Evolutionary conservation across 2,888 invertebrate species (phyloP).

Genomic region (Julus scanicus): DNA sequence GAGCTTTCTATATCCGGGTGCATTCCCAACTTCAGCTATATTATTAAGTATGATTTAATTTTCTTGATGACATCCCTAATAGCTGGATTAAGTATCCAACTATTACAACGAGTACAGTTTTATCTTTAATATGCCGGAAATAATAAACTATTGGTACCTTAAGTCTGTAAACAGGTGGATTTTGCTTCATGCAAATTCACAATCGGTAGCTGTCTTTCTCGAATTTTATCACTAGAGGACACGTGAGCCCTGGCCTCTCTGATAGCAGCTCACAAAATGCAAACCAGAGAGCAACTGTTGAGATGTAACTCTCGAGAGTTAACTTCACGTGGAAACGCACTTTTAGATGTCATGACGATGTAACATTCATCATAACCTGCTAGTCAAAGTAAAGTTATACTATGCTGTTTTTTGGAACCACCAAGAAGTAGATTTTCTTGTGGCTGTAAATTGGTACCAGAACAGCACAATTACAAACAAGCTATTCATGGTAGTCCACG

Average conservation of each 20-base stretch:
- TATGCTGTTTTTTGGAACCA: not conserved
- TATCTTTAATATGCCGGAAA: not conserved
- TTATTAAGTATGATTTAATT: not conserved
- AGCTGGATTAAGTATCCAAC: not conserved
- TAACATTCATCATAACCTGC: not conserved
- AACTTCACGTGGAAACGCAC: too few relatives aligned
- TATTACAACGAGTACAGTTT: not conserved
- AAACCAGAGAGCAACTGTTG: too few relatives aligned
- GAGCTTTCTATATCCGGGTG: not conserved
- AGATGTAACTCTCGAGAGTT: too few relatives aligned
- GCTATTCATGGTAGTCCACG: too few relatives aligned
- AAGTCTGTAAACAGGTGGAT: not conserved
- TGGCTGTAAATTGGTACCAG: not conserved
- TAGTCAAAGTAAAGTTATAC: not conserved
- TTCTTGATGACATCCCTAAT: not conserved
- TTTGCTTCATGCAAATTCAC: not conserved
- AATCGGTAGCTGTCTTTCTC: too few relatives aligned
- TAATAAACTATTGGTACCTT: not conserved
- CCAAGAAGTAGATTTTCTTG: not conserved
- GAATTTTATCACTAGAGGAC: too few relatives aligned
- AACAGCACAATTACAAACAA: too few relatives aligned
- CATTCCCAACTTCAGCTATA: not conserved
- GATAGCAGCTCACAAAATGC: too few relatives aligned
- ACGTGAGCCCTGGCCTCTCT: too few relatives aligned
- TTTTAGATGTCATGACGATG: too few relatives aligned